A percentile compares a stretch with the other conserved stretches of the same genome.
These are phyloP conservation scores for Sebastes paucispinis DNA, from an alignment of 2,797 vertebrate species.

Conservation along the genomic window DNA sequence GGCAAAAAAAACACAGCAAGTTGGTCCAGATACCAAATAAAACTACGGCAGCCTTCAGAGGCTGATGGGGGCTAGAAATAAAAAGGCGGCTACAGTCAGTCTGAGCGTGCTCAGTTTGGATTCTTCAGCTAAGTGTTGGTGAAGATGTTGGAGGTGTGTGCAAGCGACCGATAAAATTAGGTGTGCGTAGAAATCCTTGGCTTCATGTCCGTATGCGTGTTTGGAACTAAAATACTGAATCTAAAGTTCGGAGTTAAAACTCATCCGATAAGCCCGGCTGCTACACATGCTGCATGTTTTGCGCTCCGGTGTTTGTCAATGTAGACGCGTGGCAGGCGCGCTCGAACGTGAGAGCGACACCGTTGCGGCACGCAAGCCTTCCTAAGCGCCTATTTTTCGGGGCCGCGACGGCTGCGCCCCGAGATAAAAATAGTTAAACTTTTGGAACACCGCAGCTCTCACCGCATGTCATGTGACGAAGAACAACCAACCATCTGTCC, in stretches of 20 bases:
- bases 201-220: background rate
- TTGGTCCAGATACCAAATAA: constrained; percentile 78
- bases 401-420: too few relatives aligned
- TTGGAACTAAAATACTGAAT: background rate
- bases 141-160: background rate
- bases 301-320: too few relatives aligned
- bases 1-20: constrained; percentile 62
- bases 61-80: constrained; percentile 50
- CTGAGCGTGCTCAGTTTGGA: constrained; percentile 11
- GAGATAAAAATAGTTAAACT: too few relatives aligned
- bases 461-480: accelerated
- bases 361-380: too few relatives aligned
- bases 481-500: too few relatives aligned
- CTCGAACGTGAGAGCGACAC: too few relatives aligned
- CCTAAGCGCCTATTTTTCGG: too few relatives aligned
- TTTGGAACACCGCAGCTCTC: too few relatives aligned
- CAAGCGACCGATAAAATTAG: background rate
- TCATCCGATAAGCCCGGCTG: background rate
- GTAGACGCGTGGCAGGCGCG: too few relatives aligned
- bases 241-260: background rate
- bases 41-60: constrained; percentile 25
- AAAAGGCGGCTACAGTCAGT: constrained; percentile 3
- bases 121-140: background rate
- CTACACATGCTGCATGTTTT: background rate
- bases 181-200: background rate